Conservation (phyloP, 2,888 invertebrate genomes). For the Agrochola macilenta region DNA sequence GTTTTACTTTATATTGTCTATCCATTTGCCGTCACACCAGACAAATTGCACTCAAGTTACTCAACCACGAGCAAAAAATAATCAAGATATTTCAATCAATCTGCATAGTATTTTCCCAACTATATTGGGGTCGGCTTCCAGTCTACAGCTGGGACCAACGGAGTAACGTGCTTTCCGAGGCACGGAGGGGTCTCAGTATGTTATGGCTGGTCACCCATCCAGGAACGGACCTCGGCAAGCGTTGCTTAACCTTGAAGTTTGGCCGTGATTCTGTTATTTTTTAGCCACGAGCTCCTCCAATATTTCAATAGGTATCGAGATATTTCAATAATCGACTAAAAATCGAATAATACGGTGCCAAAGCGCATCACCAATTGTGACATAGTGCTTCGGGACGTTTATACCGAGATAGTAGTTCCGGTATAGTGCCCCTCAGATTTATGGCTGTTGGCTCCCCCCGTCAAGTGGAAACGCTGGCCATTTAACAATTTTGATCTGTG, state of each 20-base stretch:
- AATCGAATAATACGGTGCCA: slow-evolving; percentile 2
- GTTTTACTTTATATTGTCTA: neutral
- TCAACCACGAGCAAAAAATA: too few species aligned
- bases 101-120: neutral
- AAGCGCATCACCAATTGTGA: slow-evolving; percentile 55
- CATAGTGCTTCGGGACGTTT: slow-evolving; percentile 67
- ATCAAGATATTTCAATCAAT: neutral
- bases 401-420: slow-evolving; percentile 78
- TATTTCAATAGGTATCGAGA: neutral
- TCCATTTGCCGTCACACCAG: neutral
- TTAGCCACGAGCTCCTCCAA: neutral
- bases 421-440: slow-evolving; percentile 77
- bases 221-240: neutral
- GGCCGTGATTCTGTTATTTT: neutral
- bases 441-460: slow-evolving; percentile 79
- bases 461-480: slow-evolving; percentile 76
- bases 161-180: neutral
- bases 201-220: neutral
- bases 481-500: slow-evolving; percentile 82
- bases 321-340: slow-evolving; percentile 11
- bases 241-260: neutral
- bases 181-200: neutral
- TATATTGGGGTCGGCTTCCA: neutral
- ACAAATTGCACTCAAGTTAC: neutral
- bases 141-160: neutral